These are phyloP conservation scores for Bombus huntii DNA, from an alignment of 1,140 invertebrate genomes.

Conservation along the genomic window DNA sequence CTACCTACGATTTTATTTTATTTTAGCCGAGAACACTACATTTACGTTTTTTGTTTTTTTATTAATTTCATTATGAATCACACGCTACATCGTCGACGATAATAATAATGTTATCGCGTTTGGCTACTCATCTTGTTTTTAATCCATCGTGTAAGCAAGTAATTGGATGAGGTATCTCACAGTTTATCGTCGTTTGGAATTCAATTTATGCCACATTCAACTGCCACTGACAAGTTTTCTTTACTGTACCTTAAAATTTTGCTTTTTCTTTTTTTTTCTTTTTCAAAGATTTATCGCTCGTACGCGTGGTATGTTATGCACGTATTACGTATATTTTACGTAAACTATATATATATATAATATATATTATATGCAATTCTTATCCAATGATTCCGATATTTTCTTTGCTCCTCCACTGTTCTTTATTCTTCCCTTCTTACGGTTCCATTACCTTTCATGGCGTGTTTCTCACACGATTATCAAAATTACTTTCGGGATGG, in stretches of 20 bases:
- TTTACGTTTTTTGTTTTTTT: neutral
- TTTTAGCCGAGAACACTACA: slow-evolving; percentile 20
- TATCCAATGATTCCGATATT: slow-evolving; percentile 38
- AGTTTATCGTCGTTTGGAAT: slow-evolving; percentile 63
- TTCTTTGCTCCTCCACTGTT: slow-evolving; percentile 28
- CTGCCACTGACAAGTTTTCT: slow-evolving; percentile 57
- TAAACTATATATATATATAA: slow-evolving; percentile 45
- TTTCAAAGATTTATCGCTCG: slow-evolving; percentile 13
- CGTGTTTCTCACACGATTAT: slow-evolving; percentile 24
- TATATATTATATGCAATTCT: slow-evolving; percentile 39
- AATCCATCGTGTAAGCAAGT: slow-evolving; percentile 52
- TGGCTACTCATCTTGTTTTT: slow-evolving; percentile 44
- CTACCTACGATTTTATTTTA: slow-evolving; percentile 31
- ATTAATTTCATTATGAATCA: slow-evolving; percentile 21
- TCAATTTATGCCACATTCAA: slow-evolving; percentile 45
- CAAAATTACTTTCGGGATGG: neutral
- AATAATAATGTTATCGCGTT: slow-evolving; percentile 29
- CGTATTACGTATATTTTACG: slow-evolving; percentile 29
- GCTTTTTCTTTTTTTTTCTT: neutral
- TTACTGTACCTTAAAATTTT: slow-evolving; percentile 47
- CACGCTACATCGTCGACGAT: slow-evolving; percentile 31
- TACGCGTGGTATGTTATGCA: slow-evolving; percentile 32
- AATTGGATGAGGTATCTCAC: slow-evolving; percentile 49
- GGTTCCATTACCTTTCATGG: slow-evolving; percentile 39
- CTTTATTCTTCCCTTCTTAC: slow-evolving; percentile 23